phyloP scores from a whole-genome alignment of 2,113 vertebrate genomes.

The Gambusia affinis region DNA sequence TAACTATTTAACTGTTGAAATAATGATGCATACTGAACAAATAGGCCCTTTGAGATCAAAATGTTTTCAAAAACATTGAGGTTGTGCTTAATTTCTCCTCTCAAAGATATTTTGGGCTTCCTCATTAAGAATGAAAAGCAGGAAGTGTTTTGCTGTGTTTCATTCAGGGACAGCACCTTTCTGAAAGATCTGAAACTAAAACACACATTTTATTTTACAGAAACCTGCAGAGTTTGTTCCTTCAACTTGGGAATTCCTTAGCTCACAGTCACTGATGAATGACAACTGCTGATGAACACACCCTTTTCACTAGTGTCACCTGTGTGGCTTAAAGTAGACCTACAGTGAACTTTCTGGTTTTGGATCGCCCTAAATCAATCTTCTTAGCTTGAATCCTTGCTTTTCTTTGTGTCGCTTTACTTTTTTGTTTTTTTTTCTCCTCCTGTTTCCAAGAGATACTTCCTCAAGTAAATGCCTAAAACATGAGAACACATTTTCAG shows the following conservation, averaged over 20 bases:
- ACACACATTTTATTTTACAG: background rate
- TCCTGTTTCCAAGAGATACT: background rate
- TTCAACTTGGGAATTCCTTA: constrained; percentile 27
- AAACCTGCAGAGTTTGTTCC: background rate
- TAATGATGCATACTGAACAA: background rate
- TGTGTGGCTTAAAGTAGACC: background rate
- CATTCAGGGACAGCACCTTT: background rate
- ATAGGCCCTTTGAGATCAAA: background rate
- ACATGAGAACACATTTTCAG: constrained; percentile 31
- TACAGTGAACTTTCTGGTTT: background rate
- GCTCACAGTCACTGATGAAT: constrained; percentile 18
- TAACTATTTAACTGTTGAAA: too few relatives aligned
- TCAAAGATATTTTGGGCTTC: background rate
- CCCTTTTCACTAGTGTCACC: constrained; percentile 1
- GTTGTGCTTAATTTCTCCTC: background rate
- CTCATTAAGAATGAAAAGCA: background rate
- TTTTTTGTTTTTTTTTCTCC: background rate
- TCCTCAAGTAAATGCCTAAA: constrained; percentile 13
- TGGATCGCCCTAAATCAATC: constrained; percentile 18
- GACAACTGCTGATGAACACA: constrained; percentile 16
- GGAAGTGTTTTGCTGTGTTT: background rate
- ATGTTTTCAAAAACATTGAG: background rate
- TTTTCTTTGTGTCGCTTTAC: background rate
- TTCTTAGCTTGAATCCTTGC: background rate
- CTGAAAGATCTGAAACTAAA: background rate